Percentiles rank a stretch among this genome's conserved stretches.
These are phyloP conservation scores for Nyctibius grandis DNA, from an alignment of 2,797 vertebrate species.

Conservation along the genomic window DNA sequence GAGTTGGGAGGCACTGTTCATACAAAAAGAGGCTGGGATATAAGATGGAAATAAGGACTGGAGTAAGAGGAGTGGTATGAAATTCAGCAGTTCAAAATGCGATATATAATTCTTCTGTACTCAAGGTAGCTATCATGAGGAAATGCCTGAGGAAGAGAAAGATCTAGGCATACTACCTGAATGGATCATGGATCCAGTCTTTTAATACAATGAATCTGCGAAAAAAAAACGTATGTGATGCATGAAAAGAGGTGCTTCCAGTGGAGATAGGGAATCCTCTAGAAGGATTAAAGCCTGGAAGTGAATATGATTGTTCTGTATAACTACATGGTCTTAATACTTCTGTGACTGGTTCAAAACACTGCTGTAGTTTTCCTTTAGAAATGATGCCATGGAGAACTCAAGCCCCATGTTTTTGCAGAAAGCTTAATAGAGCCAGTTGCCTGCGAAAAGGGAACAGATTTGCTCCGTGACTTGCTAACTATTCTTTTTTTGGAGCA, in stretches of 20 bases:
- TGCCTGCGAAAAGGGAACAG: not conserved
- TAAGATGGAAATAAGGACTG: not conserved
- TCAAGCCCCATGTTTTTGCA: not conserved
- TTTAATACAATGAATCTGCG: not conserved
- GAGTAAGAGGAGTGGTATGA: not conserved
- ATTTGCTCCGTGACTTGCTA: not conserved
- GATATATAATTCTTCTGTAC: not conserved
- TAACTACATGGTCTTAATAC: not conserved
- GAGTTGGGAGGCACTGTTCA: not conserved
- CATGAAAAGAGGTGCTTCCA: not conserved
- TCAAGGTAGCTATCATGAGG: not conserved
- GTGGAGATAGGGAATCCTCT: not conserved
- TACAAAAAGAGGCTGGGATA: not conserved
- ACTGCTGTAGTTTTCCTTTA: not conserved
- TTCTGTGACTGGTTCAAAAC: not conserved
- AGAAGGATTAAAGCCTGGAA: not conserved
- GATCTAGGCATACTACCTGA: not conserved
- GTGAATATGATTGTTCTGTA: not conserved
- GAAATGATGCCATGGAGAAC: not conserved
- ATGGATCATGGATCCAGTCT: not conserved
- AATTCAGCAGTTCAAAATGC: not conserved
- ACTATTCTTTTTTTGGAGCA: not conserved
- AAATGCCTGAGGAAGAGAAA: not conserved
- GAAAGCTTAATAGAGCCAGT: not conserved
- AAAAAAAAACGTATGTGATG: not conserved